Evolutionary conservation across 2,797 vertebrate genomes (phyloP).

Genomic region (Alfaro cultratus): DNA sequence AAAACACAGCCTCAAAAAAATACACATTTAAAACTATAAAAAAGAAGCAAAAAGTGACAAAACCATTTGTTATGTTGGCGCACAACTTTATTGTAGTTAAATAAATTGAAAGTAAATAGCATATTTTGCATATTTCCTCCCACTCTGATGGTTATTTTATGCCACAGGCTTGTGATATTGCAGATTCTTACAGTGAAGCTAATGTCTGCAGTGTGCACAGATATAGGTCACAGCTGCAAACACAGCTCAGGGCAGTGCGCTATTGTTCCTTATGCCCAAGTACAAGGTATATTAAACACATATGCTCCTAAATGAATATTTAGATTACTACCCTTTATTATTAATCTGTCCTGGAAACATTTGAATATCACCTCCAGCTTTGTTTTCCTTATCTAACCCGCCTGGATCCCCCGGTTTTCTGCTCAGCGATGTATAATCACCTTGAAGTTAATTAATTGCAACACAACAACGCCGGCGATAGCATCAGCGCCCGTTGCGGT

Average conservation of each 20-base stretch:
- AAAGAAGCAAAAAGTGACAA: not conserved
- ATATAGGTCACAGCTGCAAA: slow-evolving; percentile 75
- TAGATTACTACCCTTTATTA: slow-evolving; percentile 71
- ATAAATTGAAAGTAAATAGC: not conserved
- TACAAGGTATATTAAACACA: slow-evolving; percentile 76
- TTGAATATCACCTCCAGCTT: slow-evolving; percentile 80
- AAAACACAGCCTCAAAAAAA: not conserved
- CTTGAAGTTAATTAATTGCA: slow-evolving; percentile 85
- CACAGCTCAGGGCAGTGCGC: slow-evolving; percentile 56
- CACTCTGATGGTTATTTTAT: slow-evolving; percentile 15
- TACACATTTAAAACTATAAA: not conserved
- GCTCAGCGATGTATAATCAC: slow-evolving; percentile 81
- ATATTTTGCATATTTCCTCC: slow-evolving; percentile 1
- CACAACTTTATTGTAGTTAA: not conserved
- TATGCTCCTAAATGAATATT: slow-evolving; percentile 76
- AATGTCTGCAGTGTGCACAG: slow-evolving; percentile 53
- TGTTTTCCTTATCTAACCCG: slow-evolving; percentile 76
- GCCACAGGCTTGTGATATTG: slow-evolving; percentile 22
- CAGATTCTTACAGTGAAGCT: slow-evolving; percentile 41
- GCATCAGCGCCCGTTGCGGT: slow-evolving; percentile 66
- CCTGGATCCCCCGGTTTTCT: slow-evolving; percentile 33
- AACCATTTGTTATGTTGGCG: not conserved
- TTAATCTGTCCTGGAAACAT: slow-evolving; percentile 75
- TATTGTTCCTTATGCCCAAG: slow-evolving; percentile 61
- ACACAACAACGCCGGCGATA: slow-evolving; percentile 79